Conservation (phyloP, 2,888 invertebrate species). For the Vannuccia rotundouncinata region DNA sequence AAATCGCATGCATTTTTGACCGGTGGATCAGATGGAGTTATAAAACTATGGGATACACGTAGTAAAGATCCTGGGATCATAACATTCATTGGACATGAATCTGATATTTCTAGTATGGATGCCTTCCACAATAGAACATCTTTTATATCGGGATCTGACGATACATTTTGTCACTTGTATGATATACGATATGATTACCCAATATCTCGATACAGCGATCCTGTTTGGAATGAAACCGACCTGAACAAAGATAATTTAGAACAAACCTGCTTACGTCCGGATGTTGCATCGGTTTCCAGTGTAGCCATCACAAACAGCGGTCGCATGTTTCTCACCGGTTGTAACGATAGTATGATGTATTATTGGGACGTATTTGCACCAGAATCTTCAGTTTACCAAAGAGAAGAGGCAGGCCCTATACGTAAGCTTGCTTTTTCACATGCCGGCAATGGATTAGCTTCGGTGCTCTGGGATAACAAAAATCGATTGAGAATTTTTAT, state of each 20-base stretch:
- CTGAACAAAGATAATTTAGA: conserved; percentile 16
- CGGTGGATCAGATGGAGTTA: conserved; percentile 18
- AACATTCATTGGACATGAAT: conserved; percentile 32
- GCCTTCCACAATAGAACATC: conserved; percentile 8
- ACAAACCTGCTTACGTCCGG: conserved; percentile 7
- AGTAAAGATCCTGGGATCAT: background rate
- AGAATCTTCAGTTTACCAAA: background rate
- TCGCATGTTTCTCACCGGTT: conserved; percentile 26
- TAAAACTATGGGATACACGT: conserved; percentile 29
- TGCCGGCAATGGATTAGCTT: conserved; percentile 16
- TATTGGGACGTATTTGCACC: conserved; percentile 19
- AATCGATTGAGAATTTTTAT: conserved; percentile 30
- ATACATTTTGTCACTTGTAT: conserved; percentile 25
- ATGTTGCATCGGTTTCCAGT: conserved; percentile 18
- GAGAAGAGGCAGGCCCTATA: conserved; percentile 32
- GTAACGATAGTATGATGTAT: conserved; percentile 31
- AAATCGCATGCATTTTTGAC: conserved; percentile 5
- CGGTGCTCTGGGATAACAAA: conserved; percentile 27
- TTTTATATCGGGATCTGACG: conserved; percentile 34
- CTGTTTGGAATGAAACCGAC: conserved; percentile 29
- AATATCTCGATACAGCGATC: conserved; percentile 16
- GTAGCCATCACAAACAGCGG: conserved; percentile 7
- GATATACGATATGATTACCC: conserved; percentile 25
- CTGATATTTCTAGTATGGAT: conserved; percentile 16
- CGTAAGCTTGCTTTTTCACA: conserved; percentile 11